These are phyloP conservation scores for Limnodromus scolopaceus DNA, from an alignment of 2,797 vertebrate genomes.

Conservation along the genomic window DNA sequence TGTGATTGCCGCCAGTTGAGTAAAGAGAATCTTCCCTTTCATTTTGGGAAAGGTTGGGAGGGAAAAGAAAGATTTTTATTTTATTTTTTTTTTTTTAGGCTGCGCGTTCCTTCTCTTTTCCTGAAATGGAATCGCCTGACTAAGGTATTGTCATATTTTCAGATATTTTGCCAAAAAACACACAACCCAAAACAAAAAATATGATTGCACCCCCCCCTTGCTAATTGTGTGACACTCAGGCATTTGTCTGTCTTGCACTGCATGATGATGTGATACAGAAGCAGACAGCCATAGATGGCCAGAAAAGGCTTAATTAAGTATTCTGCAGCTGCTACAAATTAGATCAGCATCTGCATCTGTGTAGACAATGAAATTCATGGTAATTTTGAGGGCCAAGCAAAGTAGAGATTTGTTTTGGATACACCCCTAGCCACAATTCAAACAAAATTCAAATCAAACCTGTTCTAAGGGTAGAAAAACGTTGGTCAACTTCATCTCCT, in stretches of 20 bases:
- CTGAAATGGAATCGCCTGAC: conserved; percentile 58
- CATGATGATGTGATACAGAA: conserved; percentile 34
- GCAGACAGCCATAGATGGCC: conserved; percentile 29
- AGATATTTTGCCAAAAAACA: conserved; percentile 56
- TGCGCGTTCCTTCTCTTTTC: background rate
- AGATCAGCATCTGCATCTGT: conserved; percentile 44
- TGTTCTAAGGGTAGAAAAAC: background rate
- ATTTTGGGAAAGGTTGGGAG: background rate
- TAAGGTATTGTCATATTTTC: conserved; percentile 65
- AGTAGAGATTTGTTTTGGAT: conserved; percentile 26
- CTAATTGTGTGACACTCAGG: conserved; percentile 42
- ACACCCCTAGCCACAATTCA: conserved; percentile 8
- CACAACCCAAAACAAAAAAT: conserved; percentile 30
- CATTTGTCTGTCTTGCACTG: background rate
- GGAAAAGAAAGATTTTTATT: background rate
- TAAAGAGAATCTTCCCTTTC: background rate
- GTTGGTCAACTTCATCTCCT: background rate
- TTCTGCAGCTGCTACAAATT: conserved; percentile 60
- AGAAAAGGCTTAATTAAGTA: conserved; percentile 56
- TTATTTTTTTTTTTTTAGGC: background rate
- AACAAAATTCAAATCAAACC: conserved; percentile 14
- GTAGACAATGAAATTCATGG: conserved; percentile 18
- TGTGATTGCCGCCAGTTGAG: background rate
- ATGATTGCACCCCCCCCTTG: conserved; percentile 41
- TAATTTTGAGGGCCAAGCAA: conserved; percentile 32